Conservation (phyloP, 2,797 vertebrate species). For the Naso thynnoides region DNA sequence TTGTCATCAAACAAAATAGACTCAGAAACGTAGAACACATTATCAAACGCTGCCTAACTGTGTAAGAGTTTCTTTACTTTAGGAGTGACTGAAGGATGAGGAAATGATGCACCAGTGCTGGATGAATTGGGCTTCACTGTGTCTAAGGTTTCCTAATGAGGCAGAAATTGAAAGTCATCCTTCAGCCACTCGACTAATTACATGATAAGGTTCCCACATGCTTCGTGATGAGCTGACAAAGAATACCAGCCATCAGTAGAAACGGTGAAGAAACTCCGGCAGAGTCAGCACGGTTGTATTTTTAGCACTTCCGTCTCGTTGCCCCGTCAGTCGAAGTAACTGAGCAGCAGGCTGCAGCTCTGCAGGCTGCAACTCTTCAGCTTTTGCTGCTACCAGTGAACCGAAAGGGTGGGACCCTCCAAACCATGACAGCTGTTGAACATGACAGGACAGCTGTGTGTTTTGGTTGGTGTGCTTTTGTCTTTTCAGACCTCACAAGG, state of each 20-base stretch:
- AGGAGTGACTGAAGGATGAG: neutral
- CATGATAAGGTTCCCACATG: neutral
- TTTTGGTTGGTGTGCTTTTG: neutral
- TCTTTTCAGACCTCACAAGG: neutral
- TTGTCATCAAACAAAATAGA: neutral
- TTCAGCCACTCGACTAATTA: neutral
- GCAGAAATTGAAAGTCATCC: neutral
- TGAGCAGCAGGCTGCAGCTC: neutral
- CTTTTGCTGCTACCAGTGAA: slow-evolving; percentile 23
- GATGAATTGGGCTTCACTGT: too few species aligned
- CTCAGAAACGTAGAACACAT: neutral
- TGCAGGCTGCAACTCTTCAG: neutral
- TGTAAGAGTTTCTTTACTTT: neutral
- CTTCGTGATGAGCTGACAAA: neutral
- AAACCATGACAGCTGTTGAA: neutral
- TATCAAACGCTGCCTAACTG: neutral
- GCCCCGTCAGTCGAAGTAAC: neutral
- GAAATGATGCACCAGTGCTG: neutral
- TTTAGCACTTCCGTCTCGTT: slow-evolving; percentile 52
- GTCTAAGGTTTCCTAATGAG: neutral
- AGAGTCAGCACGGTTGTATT: slow-evolving; percentile 40
- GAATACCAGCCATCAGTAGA: neutral
- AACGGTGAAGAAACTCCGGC: slow-evolving; percentile 12
- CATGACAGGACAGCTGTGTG: slow-evolving; percentile 25
- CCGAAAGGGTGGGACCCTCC: neutral